Percentiles rank a stretch among this genome's conserved stretches.
These are phyloP conservation scores for Buceros bicornis DNA, from an alignment of 2,797 vertebrate species.

Conservation along the genomic window DNA sequence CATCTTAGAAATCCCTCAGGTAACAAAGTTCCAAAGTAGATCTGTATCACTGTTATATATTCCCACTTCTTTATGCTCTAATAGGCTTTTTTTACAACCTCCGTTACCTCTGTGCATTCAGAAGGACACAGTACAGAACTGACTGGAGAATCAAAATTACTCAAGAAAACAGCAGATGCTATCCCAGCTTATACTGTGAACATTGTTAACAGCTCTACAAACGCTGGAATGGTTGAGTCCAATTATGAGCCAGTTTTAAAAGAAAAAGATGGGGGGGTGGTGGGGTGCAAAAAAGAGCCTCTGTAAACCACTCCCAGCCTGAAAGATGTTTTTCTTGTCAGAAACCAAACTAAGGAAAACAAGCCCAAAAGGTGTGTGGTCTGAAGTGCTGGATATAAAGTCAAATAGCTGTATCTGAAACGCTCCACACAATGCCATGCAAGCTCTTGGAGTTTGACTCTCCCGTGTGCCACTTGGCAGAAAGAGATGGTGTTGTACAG, in stretches of 20 bases:
- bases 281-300: not conserved
- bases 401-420: not conserved
- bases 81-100: not conserved
- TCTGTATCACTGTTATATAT: not conserved
- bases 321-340: not conserved
- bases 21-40: not conserved
- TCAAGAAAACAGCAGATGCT: not conserved
- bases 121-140: not conserved
- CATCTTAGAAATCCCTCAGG: not conserved
- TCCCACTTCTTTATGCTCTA: not conserved
- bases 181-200: not conserved
- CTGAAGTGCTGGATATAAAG: not conserved
- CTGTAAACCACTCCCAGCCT: not conserved
- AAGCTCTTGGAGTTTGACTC: not conserved
- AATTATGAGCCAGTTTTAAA: not conserved
- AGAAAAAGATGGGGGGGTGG: no score
- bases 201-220: not conserved
- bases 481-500: not conserved
- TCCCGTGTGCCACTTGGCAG: not conserved
- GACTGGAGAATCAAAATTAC: not conserved
- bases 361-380: not conserved
- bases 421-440: not conserved
- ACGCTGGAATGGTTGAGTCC: not conserved
- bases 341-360: not conserved
- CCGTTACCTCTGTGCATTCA: not conserved